Base-by-base conservation (phyloP, 2,113 vertebrate species). In the Mungos mungo region DNA sequence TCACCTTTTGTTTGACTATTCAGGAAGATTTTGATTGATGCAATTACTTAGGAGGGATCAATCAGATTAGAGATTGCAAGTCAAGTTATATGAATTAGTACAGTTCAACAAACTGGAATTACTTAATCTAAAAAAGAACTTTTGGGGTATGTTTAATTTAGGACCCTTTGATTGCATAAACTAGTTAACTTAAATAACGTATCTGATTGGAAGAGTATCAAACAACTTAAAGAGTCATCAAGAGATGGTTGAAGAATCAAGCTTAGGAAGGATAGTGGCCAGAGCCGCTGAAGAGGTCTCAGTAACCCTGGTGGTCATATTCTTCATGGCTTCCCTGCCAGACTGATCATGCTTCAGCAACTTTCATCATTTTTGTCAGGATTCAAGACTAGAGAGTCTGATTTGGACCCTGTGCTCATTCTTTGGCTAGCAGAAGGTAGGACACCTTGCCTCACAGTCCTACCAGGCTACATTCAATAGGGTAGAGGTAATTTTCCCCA, bases 1-100 rank as follows among this genome's bases (percentile, higher is more conserved):
- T 60, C 23, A 52, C 86, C 23, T 89, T 69, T 94, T 71, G 33
- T 86, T 82, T 87, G 54, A 74, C n/a, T 93, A 7, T 81, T 54
- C 52, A 91, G 50, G 71, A 83, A 81, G 41, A 80, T 81, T 95
- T 94, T 94, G 69, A 88, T 63, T 93, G 94, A 63, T 93, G 16
- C 66, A 13, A 85, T 93, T 66, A 86, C 57, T 89, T 93, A 74
- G 54, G 25, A 65, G 27, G 33, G 69, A 90, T 14, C 41, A 77
- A 47, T 90, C 21, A 71, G 15, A 57, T 81, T 84, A 50, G 45
- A 88, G 52, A 86, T n/a, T 80, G 52, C 63, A 96, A 94, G 57
- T 89, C 33, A 90, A 76, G 63, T 83, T 74, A 50, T 21, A 65
- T 31, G 16, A 94, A 87, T 31, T 92, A 74, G 29, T 92, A 68